Evolutionary conservation across 2,113 vertebrate species (phyloP), one percentile per base, ranked within the genome.

Genomic region (Bubo scandiacus): DNA sequence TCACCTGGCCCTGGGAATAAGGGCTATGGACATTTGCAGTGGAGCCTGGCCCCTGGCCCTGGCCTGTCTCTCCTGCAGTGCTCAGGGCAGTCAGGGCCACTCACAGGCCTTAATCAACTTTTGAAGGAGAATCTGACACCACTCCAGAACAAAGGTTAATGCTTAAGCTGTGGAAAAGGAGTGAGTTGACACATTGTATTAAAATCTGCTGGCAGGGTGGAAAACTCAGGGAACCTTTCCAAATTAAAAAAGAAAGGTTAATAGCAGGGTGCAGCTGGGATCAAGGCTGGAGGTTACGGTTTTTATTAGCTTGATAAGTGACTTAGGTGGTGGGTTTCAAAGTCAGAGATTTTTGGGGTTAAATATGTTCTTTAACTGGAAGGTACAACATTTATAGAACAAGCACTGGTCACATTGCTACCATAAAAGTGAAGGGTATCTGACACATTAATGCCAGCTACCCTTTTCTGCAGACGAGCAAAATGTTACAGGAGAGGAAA

Each of bases 161-260:
- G 63, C 32, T 80, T 15, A 11, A 93, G 12, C 67, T 86, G 40
- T 4, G 15, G 62, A 71, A 74, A 71, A 75, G 82, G 63, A 96
- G 51, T 55, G 92, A 90, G 80, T 40, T 87, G 77, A 92, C 80
- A 32, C 2, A 7, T 49, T 36, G 38, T 57, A 74, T 93, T 83
- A 92, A 93, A 96, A 90, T 77, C 34, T 81, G 20, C 57, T 16
- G 0, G n/a, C 49, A 68, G 96, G 65, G 26, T 63, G 84, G 61
- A 81, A 80, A 92, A 91, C 38, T 34, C 57, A 61, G n/a, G 27
- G 52, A 93, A 85, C 20, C 4, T 67, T 77, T 92, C 59, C 66
- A 85, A 91, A 86, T 93, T 94, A 78, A 75, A 95, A 85, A n/a
- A 49, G 40, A 18, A 27, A 82, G 55, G 51, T 87, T 94, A 81